Evolutionary conservation across 1,140 invertebrate species (phyloP).

Genomic region (Bombus ignitus): DNA sequence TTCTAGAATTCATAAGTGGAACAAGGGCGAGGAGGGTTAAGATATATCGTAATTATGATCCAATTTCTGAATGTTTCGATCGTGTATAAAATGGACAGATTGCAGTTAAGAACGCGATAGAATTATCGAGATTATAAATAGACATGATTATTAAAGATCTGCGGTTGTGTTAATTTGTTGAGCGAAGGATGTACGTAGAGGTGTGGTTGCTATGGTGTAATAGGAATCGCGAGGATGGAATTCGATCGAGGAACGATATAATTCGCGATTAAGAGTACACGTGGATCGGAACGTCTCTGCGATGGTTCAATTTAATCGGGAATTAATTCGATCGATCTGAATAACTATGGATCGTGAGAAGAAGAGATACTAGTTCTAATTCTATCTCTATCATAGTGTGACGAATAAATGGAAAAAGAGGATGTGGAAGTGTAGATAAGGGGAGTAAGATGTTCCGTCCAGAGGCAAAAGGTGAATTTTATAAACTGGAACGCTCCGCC

Average conservation of each 20-base stretch:
- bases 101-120: neutral
- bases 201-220: neutral
- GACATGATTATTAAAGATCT: neutral
- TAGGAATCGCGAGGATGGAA: neutral
- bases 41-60: too few species aligned
- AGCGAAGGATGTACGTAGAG: too few species aligned
- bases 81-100: too few species aligned
- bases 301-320: neutral
- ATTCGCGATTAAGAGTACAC: neutral
- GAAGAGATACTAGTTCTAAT: neutral
- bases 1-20: neutral
- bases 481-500: neutral
- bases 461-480: neutral
- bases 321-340: neutral
- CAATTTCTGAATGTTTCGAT: too few species aligned
- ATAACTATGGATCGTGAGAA: neutral
- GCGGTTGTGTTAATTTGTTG: neutral
- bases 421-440: neutral
- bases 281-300: too few species aligned
- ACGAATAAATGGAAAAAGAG: neutral
- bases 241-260: conserved; percentile 3
- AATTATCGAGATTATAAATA: too few species aligned
- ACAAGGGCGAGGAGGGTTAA: too few species aligned
- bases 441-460: too few species aligned
- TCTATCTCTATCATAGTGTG: too few species aligned